Base-by-base conservation (phyloP, 2,888 invertebrate species). In the Galeruca laticollis region DNA sequence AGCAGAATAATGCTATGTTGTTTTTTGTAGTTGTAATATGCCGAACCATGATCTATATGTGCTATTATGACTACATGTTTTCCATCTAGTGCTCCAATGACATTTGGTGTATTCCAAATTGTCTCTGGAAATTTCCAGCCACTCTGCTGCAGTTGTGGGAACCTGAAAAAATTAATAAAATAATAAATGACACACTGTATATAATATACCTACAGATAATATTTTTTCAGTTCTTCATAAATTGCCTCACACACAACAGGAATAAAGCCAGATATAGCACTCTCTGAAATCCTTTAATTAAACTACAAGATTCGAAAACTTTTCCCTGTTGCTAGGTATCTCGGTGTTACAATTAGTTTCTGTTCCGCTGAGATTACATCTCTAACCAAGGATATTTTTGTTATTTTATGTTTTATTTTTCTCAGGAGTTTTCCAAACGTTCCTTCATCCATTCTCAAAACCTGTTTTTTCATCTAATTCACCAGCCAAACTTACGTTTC, bases 1-100 rank as follows among this genome's bases (percentile, higher is more conserved):
- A 81, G 54, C 20, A 81, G 59, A 15, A 80, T 77, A 66, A 80
- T 77, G 47, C 78, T 79, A 60, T 78, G 72, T 47, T 49, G 51
- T 60, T 18, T 20, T 37, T 60, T 60, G 21, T 67, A 67, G 31
- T 67, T 67, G 31, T 35, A 67, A 40, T 60, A 80, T 15, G 64
- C 33, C 37, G 75, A 79, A 18, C 81, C 81, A 60, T 71, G 52
- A 61, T 72, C 62, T 31, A 10, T 40, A 26, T 52, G 56, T 51
- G 60, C 68, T n/a, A 20, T 21, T 35, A 81, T 72, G 13, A n/a
- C n/a, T n/a, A n/a, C n/a, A n/a, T n/a, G n/a, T n/a, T n/a, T n/a
- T n/a, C n/a, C n/a, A n/a, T n/a, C n/a, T n/a, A n/a, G n/a, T n/a
- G n/a, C n/a, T n/a, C n/a, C n/a, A n/a, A n/a, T n/a, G n/a, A n/a